Evolutionary conservation across 2,113 vertebrate species (phyloP).

Genomic region (Oophaga pumilio): DNA sequence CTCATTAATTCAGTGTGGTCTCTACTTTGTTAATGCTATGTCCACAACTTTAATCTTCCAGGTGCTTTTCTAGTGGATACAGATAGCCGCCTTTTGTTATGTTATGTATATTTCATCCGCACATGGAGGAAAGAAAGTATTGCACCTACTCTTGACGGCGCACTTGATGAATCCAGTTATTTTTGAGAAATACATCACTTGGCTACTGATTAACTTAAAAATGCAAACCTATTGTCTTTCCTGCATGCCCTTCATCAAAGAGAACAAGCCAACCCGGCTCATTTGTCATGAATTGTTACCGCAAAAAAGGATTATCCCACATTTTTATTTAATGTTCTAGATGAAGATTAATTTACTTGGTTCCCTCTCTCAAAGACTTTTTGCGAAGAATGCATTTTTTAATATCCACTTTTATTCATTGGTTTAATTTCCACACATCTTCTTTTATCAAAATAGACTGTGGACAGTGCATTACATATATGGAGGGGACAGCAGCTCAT

Average conservation of each 20-base stretch:
- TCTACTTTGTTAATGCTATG: slow-evolving; percentile 87
- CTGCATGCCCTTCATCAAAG: slow-evolving; percentile 82
- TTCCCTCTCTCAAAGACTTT: neutral
- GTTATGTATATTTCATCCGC: slow-evolving; percentile 86
- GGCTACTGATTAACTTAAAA: slow-evolving; percentile 91
- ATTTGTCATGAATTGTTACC: slow-evolving; percentile 88
- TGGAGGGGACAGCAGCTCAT: too few species aligned
- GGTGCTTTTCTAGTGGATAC: slow-evolving; percentile 78
- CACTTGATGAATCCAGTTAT: slow-evolving; percentile 90
- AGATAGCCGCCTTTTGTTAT: slow-evolving; percentile 79
- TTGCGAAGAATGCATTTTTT: slow-evolving; percentile 20
- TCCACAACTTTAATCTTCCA: slow-evolving; percentile 89
- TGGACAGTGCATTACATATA: neutral
- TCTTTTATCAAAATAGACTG: neutral
- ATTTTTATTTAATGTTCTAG: slow-evolving; percentile 80
- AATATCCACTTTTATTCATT: neutral
- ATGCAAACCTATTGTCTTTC: slow-evolving; percentile 85
- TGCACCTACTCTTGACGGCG: slow-evolving; percentile 73
- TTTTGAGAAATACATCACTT: slow-evolving; percentile 86
- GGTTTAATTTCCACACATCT: slow-evolving; percentile 7
- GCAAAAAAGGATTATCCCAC: slow-evolving; percentile 82
- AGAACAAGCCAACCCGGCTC: slow-evolving; percentile 72
- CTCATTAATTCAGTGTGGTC: slow-evolving; percentile 93
- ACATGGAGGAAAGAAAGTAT: slow-evolving; percentile 75
- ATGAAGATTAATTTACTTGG: slow-evolving; percentile 84